Evolutionary conservation across 2,888 invertebrate genomes (phyloP).

Genomic region (Axea sp.): DNA sequence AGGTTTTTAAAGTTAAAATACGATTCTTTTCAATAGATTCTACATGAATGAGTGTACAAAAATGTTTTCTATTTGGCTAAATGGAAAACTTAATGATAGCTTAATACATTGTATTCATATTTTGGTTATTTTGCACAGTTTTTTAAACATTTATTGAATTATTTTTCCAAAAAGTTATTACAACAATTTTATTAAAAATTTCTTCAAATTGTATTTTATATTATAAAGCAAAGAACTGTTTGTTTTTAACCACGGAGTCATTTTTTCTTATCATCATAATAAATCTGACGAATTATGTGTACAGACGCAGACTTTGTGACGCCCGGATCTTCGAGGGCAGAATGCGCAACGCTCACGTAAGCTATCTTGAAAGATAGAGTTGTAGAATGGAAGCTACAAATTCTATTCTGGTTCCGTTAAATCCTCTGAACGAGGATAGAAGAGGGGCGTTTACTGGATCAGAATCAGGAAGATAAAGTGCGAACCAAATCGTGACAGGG

Average conservation of each 20-base stretch:
- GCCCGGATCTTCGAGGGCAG: constrained; percentile 21
- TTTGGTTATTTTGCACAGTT: too few species aligned
- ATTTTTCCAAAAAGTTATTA: too few species aligned
- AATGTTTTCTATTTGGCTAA: too few species aligned
- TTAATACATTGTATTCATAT: too few species aligned
- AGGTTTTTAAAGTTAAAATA: too few species aligned
- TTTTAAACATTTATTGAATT: too few species aligned
- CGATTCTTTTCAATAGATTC: too few species aligned
- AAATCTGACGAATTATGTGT: constrained; percentile 52
- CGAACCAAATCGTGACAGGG: constrained; percentile 54
- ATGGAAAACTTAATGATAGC: too few species aligned
- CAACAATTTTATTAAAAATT: too few species aligned
- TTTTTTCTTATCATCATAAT: constrained; percentile 27
- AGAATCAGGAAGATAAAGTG: constrained; percentile 64
- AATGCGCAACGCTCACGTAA: constrained; percentile 46
- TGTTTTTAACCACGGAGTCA: neutral
- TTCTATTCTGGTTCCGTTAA: constrained; percentile 63
- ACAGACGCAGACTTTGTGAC: constrained; percentile 47
- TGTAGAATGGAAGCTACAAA: constrained; percentile 65
- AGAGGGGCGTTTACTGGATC: constrained; percentile 64
- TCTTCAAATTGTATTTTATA: too few species aligned
- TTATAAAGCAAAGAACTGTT: too few species aligned
- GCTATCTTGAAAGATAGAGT: constrained; percentile 60
- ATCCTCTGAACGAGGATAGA: constrained; percentile 54
- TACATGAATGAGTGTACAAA: too few species aligned